These are phyloP conservation scores for Heliconius congener DNA, from an alignment of 1,140 invertebrate genomes.

Conservation along the genomic window DNA sequence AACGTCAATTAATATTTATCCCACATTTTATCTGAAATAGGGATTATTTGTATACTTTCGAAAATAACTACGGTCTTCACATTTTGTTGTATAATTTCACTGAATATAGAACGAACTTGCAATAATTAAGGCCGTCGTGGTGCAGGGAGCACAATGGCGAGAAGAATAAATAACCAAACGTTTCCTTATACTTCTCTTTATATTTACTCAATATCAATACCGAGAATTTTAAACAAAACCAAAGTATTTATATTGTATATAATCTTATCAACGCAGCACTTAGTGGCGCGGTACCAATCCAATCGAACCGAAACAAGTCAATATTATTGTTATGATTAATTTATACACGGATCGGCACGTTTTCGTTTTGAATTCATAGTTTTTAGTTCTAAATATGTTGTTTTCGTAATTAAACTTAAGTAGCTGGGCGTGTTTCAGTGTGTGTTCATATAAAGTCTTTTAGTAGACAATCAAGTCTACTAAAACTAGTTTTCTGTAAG, in stretches of 20 bases:
- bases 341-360: not conserved
- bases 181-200: no score
- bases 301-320: slow-evolving; percentile 5
- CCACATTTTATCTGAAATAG: not conserved
- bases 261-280: not conserved
- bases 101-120: no score
- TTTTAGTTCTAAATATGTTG: not conserved
- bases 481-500: no score
- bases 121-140: no score
- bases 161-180: no score
- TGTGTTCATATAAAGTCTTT: no score
- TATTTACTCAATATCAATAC: not conserved
- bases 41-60: not conserved
- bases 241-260: not conserved
- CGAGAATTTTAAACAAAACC: not conserved
- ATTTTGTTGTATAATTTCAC: no score
- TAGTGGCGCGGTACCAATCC: not conserved
- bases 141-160: no score
- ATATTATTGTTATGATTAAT: slow-evolving; percentile 15
- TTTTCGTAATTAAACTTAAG: not conserved
- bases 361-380: not conserved
- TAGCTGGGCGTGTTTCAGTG: not conserved
- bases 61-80: not conserved
- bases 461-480: no score
- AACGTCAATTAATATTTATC: not conserved